A percentile compares a stretch with the other conserved stretches of the same genome.
Evolutionary conservation across 1,140 invertebrate genomes (phyloP).

Genomic region (Drosophila pachea): DNA sequence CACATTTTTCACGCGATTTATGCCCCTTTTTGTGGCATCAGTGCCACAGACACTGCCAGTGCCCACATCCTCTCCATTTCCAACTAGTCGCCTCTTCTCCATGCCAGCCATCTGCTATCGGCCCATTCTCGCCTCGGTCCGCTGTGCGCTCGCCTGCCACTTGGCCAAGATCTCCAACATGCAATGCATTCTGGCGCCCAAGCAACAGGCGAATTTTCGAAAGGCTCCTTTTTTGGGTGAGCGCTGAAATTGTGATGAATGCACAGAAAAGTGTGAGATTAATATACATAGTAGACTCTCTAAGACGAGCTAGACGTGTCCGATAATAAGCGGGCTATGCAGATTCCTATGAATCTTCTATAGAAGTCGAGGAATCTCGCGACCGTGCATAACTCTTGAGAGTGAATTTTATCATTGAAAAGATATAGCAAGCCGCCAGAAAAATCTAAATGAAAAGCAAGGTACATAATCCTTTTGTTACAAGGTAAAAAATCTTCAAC

Average conservation of each 20-base stretch:
- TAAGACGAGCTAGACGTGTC: neutral
- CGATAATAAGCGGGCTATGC: neutral
- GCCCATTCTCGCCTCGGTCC: conserved; percentile 14
- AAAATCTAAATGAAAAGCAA: too few relatives aligned
- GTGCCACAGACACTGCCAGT: conserved; percentile 14
- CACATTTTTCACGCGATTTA: conserved; percentile 76
- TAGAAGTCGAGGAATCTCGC: neutral
- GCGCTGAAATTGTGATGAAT: conserved; percentile 70
- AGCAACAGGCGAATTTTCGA: conserved; percentile 50
- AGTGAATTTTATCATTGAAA: too few relatives aligned
- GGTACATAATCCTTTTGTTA: too few relatives aligned
- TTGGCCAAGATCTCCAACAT: conserved; percentile 52
- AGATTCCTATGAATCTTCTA: conserved; percentile 2
- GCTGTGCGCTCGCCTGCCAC: conserved; percentile 11
- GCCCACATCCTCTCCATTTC: conserved; percentile 3
- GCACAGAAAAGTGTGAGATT: conserved; percentile 39
- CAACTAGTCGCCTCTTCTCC: too few relatives aligned
- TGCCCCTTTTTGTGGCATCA: conserved; percentile 49
- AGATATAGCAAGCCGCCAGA: neutral
- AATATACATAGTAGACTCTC: neutral
- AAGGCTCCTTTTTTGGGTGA: conserved; percentile 65
- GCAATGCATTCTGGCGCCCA: conserved; percentile 50
- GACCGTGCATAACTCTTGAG: neutral
- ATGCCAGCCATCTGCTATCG: conserved; percentile 32
- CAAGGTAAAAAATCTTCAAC: too few relatives aligned